phyloP scores from a whole-genome alignment of 2,113 vertebrate species.

The Actenoides hombroni region DNA sequence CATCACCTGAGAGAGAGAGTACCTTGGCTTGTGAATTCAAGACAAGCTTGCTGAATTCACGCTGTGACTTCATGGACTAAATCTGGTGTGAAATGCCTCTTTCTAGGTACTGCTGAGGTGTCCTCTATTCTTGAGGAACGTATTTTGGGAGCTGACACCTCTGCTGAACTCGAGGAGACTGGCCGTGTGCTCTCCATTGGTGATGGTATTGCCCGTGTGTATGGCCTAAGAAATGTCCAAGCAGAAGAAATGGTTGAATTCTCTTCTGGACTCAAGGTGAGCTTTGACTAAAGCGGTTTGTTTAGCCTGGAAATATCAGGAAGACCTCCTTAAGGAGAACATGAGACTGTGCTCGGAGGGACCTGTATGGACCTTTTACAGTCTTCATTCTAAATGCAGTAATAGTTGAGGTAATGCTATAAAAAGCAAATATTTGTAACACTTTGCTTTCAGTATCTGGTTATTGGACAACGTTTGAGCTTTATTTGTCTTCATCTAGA shows the following conservation, averaged over 20 bases:
- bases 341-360: rapidly evolving
- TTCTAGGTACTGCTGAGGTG: constrained; percentile 90
- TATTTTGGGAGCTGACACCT: constrained; percentile 91
- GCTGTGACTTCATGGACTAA: neutral
- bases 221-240: constrained; percentile 96
- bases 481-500: neutral
- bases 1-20: no score
- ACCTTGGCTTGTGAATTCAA: neutral
- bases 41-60: neutral
- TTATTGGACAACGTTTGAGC: neutral
- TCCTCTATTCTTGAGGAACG: constrained; percentile 96
- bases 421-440: neutral
- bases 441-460: neutral
- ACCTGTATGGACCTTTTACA: rapidly evolving
- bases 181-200: constrained; percentile 96
- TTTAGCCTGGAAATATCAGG: neutral
- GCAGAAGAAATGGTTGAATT: constrained; percentile 99
- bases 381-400: rapidly evolving
- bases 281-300: neutral
- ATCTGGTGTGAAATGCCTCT: neutral
- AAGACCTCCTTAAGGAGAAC: no score
- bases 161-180: constrained; percentile 92
- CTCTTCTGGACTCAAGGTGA: constrained; percentile 94
- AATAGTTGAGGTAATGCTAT: neutral
- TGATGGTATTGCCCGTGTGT: constrained; percentile 96